A percentile compares a stretch with the other conserved stretches of the same genome.
These are phyloP conservation scores for Ochotona princeps DNA, from an alignment of 2,113 vertebrate species.

Conservation along the genomic window DNA sequence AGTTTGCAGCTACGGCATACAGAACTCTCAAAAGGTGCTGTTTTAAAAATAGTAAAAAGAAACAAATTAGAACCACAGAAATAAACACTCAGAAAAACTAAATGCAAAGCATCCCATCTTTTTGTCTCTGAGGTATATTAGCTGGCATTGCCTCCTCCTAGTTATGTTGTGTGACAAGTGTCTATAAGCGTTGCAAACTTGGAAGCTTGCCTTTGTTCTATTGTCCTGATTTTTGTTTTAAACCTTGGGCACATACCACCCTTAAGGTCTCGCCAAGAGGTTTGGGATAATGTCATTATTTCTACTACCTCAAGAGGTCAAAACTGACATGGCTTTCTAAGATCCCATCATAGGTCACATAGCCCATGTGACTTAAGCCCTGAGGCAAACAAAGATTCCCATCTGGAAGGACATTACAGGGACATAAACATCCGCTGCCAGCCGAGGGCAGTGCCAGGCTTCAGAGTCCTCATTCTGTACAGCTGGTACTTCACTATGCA, in stretches of 20 bases:
- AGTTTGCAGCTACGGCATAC: neutral
- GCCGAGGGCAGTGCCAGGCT: neutral
- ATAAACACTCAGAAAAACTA: neutral
- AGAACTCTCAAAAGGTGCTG: neutral
- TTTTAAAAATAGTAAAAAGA: neutral
- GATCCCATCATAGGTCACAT: fast-evolving
- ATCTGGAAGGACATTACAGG: neutral
- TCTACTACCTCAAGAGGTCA: neutral
- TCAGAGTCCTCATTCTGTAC: neutral
- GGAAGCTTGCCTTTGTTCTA: neutral
- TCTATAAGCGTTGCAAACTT: neutral
- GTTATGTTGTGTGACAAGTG: neutral
- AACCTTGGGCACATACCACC: too few species aligned
- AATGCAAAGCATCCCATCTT: neutral
- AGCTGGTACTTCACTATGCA: neutral
- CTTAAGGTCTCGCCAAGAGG: neutral
- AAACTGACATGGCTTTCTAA: neutral
- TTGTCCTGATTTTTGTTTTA: neutral
- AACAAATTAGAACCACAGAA: neutral
- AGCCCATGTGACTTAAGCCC: neutral
- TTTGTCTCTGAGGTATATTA: neutral
- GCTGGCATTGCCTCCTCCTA: neutral
- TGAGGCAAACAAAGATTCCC: neutral
- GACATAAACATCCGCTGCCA: neutral
- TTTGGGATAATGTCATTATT: neutral